Base-by-base conservation (phyloP, 2,113 vertebrate genomes). In the Tretioscincus oriximinensis region DNA sequence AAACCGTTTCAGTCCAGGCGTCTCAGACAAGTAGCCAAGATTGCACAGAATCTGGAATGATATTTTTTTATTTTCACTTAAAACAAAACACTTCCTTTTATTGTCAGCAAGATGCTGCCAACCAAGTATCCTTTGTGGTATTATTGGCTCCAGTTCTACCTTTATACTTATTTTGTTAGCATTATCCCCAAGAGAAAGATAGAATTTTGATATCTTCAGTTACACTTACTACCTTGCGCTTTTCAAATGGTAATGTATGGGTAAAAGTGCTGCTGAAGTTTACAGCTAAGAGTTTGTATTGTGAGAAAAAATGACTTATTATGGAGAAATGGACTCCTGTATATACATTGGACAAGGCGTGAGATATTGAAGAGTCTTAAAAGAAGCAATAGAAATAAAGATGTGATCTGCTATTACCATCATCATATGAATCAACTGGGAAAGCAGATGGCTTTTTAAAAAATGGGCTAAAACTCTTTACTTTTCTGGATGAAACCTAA, bases 201-300 rank as follows among this genome's bases (percentile, higher is more conserved):
- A 74, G 51, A 79, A 69, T 60, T 67, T 24, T 76, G 80, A 73
- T 71, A 80, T 29, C 29, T 90, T 84, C 61, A 11, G 31, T 78
- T 87, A 76, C 54, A 87, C 87, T 88, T 88, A 58, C 77, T 90
- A 81, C 18, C 31, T 68, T 82, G 0, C 41, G 54, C 60, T 78
- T 90, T 91, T 91, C 78, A 88, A 87, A 87, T 24, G 26, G 84
- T 29, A 80, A 51, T 20, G 87, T 63, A 77, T 1, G 10, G 3
- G 80, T 88, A 84, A 84, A 75, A 85, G 81, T 22, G 29, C 26
- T 71, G 24, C 68, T 68, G 35, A 4, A 73, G 76, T 86, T 85
- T 86, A 80, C 81, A 64, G 85, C 29, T 77, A 90, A 86, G 81
- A 75, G 87, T 90, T 86, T 21, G 29, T 69, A 58, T 58, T 16